Evolutionary conservation across 2,113 vertebrate genomes (phyloP).

Genomic region (Archocentrus centrarchus): DNA sequence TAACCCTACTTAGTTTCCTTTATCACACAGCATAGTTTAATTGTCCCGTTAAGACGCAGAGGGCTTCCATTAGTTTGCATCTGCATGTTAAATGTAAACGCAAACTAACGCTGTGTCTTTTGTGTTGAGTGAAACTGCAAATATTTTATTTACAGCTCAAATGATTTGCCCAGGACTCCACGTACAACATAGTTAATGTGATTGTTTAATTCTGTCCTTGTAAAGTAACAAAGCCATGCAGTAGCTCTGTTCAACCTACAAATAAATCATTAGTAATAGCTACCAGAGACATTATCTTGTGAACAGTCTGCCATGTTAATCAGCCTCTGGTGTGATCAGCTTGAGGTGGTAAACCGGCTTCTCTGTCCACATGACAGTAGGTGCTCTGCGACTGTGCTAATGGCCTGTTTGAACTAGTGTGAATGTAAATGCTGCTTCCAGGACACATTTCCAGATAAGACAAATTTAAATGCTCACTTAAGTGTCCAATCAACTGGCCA

Average conservation of each 20-base stretch:
- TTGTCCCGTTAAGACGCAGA: background rate
- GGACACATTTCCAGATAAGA: constrained; percentile 30
- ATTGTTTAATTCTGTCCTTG: background rate
- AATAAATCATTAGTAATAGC: background rate
- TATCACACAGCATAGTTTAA: background rate
- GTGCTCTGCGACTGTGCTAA: constrained; percentile 19
- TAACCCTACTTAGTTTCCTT: background rate
- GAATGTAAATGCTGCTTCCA: constrained; percentile 53
- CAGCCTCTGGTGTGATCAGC: background rate
- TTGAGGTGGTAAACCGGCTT: background rate
- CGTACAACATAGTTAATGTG: background rate
- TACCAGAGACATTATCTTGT: background rate
- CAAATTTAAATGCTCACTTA: constrained; percentile 24
- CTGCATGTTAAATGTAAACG: background rate
- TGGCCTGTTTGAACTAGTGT: constrained; percentile 49
- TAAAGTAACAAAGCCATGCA: background rate
- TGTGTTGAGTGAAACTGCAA: background rate
- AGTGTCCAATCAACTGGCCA: constrained; percentile 4
- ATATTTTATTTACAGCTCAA: background rate
- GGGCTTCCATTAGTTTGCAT: background rate
- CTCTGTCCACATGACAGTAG: background rate
- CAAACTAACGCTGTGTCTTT: background rate
- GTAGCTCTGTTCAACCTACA: background rate
- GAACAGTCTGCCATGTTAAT: constrained; percentile 17
- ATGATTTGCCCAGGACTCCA: background rate